Base-by-base conservation (phyloP, 2,888 invertebrate species). In the Folsomia candida region DNA sequence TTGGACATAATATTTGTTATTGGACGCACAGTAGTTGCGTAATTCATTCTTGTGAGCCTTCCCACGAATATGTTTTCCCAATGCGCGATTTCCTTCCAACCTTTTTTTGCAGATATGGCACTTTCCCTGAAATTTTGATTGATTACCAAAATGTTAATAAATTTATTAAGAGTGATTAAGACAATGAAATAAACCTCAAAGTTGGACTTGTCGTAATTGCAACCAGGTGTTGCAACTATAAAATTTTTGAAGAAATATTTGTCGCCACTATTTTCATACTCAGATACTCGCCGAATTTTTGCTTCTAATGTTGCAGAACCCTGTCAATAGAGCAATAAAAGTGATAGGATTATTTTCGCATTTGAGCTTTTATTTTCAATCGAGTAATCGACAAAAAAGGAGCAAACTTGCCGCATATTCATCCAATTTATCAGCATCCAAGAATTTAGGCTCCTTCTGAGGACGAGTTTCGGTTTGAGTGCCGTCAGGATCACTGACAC, bases 401-500 rank as follows among this genome's bases (percentile, higher is more conserved):
- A n/a, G n/a, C 9, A 27, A 27, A 65, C 74, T 51, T 71, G 71
- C 74, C 28, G 71, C 71, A 64, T 69, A 74, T 24, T 74, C 74
- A 67, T 74, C 74, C 1, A 68, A 65, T 66, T 67, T 67, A 28
- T 74, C 74, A 4, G 71, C 58, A 65, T 74, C 74, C 4, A 29
- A 37, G 11, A 69, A 51, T 18, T 47, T 9, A n/a, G n/a, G n/a
- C 29, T 67, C 65, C 2, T 26, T 59, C 6, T 59, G 69, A n/a
- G n/a, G n/a, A n/a, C n/a, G n/a, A n/a, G n/a, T n/a, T n/a, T n/a
- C n/a, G n/a, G n/a, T n/a, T 18, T 11, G 47, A 11, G 47, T 47
- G 9, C 47, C 47, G 9, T 74, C 74, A 2, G 74, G 74, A 64
- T 74, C 74, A 59, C 71, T 71, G 1, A 74, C 74, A 59, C 71